phyloP scores from a whole-genome alignment of 1,140 invertebrate genomes.

The Formica selysi region DNA sequence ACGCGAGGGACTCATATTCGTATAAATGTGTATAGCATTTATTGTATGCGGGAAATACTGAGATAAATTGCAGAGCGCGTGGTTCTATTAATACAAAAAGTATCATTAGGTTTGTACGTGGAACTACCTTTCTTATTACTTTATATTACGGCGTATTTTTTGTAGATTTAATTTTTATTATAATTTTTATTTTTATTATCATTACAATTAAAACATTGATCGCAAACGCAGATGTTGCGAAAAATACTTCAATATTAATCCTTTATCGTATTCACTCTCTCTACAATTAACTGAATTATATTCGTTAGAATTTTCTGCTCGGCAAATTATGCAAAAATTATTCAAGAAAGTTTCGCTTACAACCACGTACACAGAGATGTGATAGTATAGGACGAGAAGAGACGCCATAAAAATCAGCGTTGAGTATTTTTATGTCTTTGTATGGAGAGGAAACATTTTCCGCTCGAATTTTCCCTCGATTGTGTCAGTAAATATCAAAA shows the following conservation, averaged over 20 bases:
- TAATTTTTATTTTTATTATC: not conserved
- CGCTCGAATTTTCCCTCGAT: not conserved
- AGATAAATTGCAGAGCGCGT: conserved; percentile 31
- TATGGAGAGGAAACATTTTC: not conserved
- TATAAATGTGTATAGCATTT: conserved; percentile 25
- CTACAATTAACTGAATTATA: not conserved
- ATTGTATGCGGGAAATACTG: conserved; percentile 1
- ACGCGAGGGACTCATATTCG: not conserved
- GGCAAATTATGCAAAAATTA: conserved; percentile 11
- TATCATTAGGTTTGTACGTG: not conserved
- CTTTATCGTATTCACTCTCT: not conserved
- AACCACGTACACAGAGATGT: not conserved
- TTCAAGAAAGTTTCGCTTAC: conserved; percentile 11
- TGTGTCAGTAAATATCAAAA: conserved; percentile 6
- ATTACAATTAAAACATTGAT: not conserved
- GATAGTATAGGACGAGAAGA: not conserved
- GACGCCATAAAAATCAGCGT: not conserved
- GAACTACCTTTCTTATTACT: not conserved
- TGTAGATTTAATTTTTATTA: not conserved
- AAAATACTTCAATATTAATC: not conserved
- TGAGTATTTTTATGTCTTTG: not conserved
- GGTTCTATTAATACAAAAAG: conserved; percentile 3
- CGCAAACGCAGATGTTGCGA: not conserved
- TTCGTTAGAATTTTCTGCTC: not conserved
- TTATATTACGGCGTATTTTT: not conserved